These are phyloP conservation scores for Drosophila nikananu DNA, from an alignment of 1,140 invertebrate species.

Conservation along the genomic window DNA sequence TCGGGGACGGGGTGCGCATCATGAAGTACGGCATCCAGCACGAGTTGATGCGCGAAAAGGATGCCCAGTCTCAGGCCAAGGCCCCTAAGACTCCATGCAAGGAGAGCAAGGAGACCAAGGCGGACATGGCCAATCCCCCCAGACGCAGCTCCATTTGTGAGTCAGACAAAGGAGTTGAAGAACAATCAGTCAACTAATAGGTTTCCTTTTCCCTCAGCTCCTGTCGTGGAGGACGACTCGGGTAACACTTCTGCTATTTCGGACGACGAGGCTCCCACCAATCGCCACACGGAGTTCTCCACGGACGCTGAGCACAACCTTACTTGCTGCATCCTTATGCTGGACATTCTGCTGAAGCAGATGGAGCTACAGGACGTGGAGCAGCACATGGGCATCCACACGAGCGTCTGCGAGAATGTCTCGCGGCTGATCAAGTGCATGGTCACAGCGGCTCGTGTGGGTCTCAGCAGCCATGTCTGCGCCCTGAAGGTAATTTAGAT, in stretches of 20 bases:
- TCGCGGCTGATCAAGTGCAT: constrained; percentile 93
- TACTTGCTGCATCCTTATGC: constrained; percentile 97
- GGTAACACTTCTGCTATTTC: constrained; percentile 90
- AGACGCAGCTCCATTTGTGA: constrained; percentile 87
- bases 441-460: constrained; percentile 89
- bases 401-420: constrained; percentile 90
- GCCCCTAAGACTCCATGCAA: constrained; percentile 84
- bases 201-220: constrained; percentile 74
- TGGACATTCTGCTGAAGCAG: constrained; percentile 98
- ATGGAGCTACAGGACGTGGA: constrained; percentile 97
- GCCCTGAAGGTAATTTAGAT: constrained; percentile 80
- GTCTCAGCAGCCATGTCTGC: constrained; percentile 91
- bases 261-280: constrained; percentile 89
- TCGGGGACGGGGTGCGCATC: constrained; percentile 92
- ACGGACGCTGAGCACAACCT: constrained; percentile 91
- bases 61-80: constrained; percentile 74
- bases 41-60: constrained; percentile 86
- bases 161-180: constrained; percentile 10
- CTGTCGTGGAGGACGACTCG: constrained; percentile 89
- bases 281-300: constrained; percentile 88
- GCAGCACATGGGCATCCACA: constrained; percentile 92
- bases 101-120: constrained; percentile 78
- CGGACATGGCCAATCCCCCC: constrained; percentile 76
- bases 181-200: background rate
- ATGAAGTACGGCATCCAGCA: constrained; percentile 87